Percentiles rank a stretch among this genome's conserved stretches.
Conservation (phyloP, 2,888 invertebrate species). For the Tortrix viridana region DNA sequence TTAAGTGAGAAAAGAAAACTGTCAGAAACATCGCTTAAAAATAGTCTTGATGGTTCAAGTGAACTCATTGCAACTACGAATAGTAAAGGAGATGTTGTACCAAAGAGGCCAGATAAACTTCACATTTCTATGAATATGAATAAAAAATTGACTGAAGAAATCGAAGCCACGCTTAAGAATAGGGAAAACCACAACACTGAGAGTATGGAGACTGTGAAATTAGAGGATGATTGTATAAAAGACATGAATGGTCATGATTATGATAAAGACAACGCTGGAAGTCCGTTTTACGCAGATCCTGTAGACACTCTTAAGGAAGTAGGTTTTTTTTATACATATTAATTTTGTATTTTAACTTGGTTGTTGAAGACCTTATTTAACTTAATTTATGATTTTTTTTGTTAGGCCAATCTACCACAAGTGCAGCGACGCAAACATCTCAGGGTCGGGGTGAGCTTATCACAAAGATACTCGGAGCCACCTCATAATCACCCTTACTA, state of each 20-base stretch:
- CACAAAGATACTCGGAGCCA: conserved; percentile 86
- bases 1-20: conserved; percentile 70
- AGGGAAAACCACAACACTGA: conserved; percentile 71
- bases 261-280: conserved; percentile 88
- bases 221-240: conserved; percentile 69
- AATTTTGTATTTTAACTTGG: background rate
- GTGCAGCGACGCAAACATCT: conserved; percentile 76
- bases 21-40: conserved; percentile 71
- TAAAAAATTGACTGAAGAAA: conserved; percentile 79
- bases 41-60: conserved; percentile 68
- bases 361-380: background rate
- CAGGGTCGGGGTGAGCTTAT: conserved; percentile 70
- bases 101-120: conserved; percentile 80
- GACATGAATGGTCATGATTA: conserved; percentile 63
- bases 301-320: conserved; percentile 91
- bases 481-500: conserved; percentile 81
- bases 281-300: conserved; percentile 95
- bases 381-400: conserved; percentile 31
- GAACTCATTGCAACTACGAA: conserved; percentile 80
- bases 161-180: conserved; percentile 72
- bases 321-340: conserved; percentile 40
- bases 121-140: conserved; percentile 78
- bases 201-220: conserved; percentile 79
- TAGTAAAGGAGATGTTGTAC: conserved; percentile 75
- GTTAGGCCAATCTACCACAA: conserved; percentile 71